A percentile compares a stretch with the other conserved stretches of the same genome.
Conservation (phyloP, 30 jellyfish, hydroid and myxozoan genomes). For the Morbakka virulenta region DNA sequence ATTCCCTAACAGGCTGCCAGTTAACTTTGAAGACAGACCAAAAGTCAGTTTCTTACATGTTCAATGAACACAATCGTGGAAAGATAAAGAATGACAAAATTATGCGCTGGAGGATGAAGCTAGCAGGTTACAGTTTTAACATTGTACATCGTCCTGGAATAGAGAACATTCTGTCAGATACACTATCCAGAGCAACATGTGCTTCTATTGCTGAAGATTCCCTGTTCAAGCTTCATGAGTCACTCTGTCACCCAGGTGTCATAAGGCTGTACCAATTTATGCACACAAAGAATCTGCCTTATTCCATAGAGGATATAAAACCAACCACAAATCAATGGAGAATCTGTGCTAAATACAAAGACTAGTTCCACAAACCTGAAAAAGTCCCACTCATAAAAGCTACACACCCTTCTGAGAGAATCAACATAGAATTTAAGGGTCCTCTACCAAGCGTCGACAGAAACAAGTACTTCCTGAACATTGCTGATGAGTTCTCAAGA, state of each 20-base stretch:
- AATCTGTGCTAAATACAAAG: slow-evolving; percentile 39
- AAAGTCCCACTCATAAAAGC: slow-evolving; percentile 7
- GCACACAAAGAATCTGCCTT: slow-evolving; percentile 8
- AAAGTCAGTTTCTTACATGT: too few species aligned
- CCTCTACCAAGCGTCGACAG: slow-evolving; percentile 23
- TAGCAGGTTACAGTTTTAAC: slow-evolving; percentile 61
- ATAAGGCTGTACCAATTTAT: slow-evolving; percentile 51
- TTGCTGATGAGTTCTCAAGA: slow-evolving; percentile 31
- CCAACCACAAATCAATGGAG: too few species aligned
- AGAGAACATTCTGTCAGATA: slow-evolving; percentile 61
- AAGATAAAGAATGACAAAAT: too few species aligned
- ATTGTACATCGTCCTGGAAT: slow-evolving; percentile 77
- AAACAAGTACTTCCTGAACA: slow-evolving; percentile 23
- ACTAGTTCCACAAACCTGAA: background rate
- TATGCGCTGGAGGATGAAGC: slow-evolving; percentile 75
- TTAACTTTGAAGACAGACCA: slow-evolving; percentile 64
- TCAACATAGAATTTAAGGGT: slow-evolving; percentile 49
- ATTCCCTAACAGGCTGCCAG: slow-evolving; percentile 55
- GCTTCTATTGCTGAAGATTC: slow-evolving; percentile 16
- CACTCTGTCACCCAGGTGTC: slow-evolving; percentile 83
- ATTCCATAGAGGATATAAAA: slow-evolving; percentile 30
- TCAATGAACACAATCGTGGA: slow-evolving; percentile 26
- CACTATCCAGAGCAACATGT: slow-evolving; percentile 45
- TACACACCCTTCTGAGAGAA: slow-evolving; percentile 11
- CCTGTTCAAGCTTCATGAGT: slow-evolving; percentile 28